Evolutionary conservation across 2,888 invertebrate genomes (phyloP), one percentile per base, ranked within the genome.

Genomic region (Osmoderma eremita): DNA sequence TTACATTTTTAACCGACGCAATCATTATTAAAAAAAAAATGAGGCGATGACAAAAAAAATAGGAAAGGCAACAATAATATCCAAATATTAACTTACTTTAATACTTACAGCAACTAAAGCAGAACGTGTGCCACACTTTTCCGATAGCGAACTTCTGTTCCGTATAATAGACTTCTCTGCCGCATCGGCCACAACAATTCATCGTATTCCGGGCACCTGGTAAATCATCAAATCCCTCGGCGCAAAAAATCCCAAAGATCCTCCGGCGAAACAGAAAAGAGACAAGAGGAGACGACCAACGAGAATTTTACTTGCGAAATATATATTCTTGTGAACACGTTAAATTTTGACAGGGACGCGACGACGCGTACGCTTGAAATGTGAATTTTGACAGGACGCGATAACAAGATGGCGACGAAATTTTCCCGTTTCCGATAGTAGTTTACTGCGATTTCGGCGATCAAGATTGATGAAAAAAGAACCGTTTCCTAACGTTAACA

Each of bases 71-170:
- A 13, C 30, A 30, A 6, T 24, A 4, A 24, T 10, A 30, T 1
- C 30, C n/a, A n/a, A n/a, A n/a, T n/a, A 30, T 15, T 13, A 63
- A 63, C 51, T 63, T 20, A 68, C 38, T 22, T 58, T 39, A 48
- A 24, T 69, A 79, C 80, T 79, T 76, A 82, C 81, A 75, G 72
- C 81, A 82, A 61, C 80, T 79, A 69, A 82, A 82, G 69, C 82
- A 82, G 65, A 81, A 80, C 13, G 74, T 74, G 64, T 82, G 82
- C 81, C 81, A 82, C 56, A 79, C 78, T 77, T 79, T 80, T 67
- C 78, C 78, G 18, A 80, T 72, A 12, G 80, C 80, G 63, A 78
- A 70, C 74, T 78, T 80, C 68, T 78, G 76, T 70, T 82, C 81
- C 22, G 81, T 77, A 73, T 75, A 77, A 73, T 77, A 81, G 71